Evolutionary conservation across 2,797 vertebrate species (phyloP), one percentile per base, ranked within the genome.

Genomic region (Coregonus sp.): DNA sequence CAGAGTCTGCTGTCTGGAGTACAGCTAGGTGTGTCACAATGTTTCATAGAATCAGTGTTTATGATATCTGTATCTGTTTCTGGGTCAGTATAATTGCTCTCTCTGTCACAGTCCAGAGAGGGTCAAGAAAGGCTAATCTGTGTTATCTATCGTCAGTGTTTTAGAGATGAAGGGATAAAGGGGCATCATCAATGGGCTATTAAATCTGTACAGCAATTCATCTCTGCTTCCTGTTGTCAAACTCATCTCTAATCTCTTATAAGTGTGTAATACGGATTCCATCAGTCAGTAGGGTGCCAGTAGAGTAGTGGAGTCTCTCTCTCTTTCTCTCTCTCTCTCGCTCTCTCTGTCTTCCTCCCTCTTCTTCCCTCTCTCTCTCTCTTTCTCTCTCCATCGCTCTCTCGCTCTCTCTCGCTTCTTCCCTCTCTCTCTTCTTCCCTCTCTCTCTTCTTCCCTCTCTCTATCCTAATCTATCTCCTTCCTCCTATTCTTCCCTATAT

Each of bases 231-330:
- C 40, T 74, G 65, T 59, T 83, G 76, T 77, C 79, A 59, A 54
- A 65, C 72, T 69, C 77, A 76, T 65, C 25, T 56, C n/a, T 79
- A 74, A 47, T 47, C 40, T 47, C 9, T 12, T 76, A 74, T 12
- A 79, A 79, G 40, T 81, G 76, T 56, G 9, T 80, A 77, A 78
- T 80, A 73, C 67, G 73, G 66, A 86, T 79, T 79, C 70, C 37
- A 82, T 80, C 71, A 7, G 3, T 81, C n/a, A 65, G 18, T 37
- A 25, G n/a, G 0, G 54, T 47, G 9, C 40, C 2, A 2, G 40
- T 47, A 47, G 40, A 47, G 9, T 11, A 47, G 11, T 12, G 40
- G 40, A 11, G 40, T 47, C 7, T 87, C 69, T 68, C 20, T 61
- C 80, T 75, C 73, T 51, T 51, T 69, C 66, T 73, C 75, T 78